Evolutionary conservation across 2,797 vertebrate genomes (phyloP).

Genomic region (Falco novaeseelandiae): DNA sequence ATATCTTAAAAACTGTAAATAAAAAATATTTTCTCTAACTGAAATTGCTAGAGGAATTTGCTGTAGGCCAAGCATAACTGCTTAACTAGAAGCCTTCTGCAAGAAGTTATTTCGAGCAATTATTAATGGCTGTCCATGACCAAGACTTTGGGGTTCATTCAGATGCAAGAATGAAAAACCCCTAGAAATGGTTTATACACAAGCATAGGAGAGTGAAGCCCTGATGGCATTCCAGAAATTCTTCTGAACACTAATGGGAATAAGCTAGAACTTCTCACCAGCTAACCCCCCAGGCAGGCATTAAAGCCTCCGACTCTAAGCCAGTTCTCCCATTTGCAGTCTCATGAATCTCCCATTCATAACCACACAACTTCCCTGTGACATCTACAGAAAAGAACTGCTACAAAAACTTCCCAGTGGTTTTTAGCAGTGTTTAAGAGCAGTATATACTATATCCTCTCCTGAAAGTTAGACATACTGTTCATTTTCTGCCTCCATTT

Average conservation of each 20-base stretch:
- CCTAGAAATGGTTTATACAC: not conserved
- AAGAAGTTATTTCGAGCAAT: not conserved
- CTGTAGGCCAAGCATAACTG: not conserved
- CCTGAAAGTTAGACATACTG: not conserved
- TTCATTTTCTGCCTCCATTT: not conserved
- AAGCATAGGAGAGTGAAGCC: not conserved
- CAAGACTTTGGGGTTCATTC: not conserved
- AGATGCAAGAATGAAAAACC: not conserved
- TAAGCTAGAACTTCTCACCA: not conserved
- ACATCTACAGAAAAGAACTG: not conserved
- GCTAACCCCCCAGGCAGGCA: not conserved
- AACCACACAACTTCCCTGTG: not conserved
- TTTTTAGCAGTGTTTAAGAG: not conserved
- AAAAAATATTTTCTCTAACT: not conserved
- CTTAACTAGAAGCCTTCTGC: not conserved
- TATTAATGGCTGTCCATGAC: not conserved
- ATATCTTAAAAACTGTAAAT: not conserved
- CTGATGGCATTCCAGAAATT: not conserved
- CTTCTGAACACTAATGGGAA: not conserved
- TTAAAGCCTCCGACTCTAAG: not conserved
- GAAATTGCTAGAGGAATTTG: not conserved
- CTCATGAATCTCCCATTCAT: not conserved
- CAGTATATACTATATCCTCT: not conserved
- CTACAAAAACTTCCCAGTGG: not conserved
- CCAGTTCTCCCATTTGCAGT: not conserved